These are phyloP conservation scores for Malurus elegans DNA, from an alignment of 2,113 vertebrate species.

Conservation along the genomic window DNA sequence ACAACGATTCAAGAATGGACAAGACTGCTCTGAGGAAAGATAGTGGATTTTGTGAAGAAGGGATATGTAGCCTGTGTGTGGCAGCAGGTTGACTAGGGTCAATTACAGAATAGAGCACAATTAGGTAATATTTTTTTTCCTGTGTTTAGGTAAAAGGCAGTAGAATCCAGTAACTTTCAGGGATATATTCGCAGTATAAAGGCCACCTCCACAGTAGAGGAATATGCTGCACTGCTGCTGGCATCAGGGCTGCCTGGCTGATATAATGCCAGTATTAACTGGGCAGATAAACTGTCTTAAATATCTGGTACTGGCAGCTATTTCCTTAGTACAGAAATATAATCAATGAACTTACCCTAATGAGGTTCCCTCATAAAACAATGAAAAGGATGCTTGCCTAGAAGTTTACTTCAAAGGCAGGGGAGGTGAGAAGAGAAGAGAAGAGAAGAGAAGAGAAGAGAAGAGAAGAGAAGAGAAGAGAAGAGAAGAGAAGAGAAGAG, in stretches of 20 bases:
- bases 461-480: not conserved
- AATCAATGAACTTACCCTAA: conserved; percentile 40
- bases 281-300: conserved; percentile 54
- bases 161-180: not conserved
- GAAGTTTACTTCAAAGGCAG: not conserved
- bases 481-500: too few species aligned
- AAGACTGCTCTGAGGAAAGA: not conserved
- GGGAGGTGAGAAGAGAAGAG: not conserved
- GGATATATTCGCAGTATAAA: not conserved
- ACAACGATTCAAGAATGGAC: not conserved
- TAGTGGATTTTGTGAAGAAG: not conserved
- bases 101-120: not conserved
- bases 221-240: not conserved
- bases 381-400: conserved; percentile 26
- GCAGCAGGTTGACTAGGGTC: not conserved
- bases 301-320: conserved; percentile 35
- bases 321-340: conserved; percentile 46
- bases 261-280: conserved; percentile 7
- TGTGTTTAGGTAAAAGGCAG: not conserved
- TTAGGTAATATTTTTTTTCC: not conserved
- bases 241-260: not conserved
- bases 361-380: conserved; percentile 47
- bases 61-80: not conserved
- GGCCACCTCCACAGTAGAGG: not conserved
- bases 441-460: not conserved